These are phyloP conservation scores for Pseudomyrmex flavicornis DNA, from an alignment of 1,140 invertebrate species.

Conservation along the genomic window DNA sequence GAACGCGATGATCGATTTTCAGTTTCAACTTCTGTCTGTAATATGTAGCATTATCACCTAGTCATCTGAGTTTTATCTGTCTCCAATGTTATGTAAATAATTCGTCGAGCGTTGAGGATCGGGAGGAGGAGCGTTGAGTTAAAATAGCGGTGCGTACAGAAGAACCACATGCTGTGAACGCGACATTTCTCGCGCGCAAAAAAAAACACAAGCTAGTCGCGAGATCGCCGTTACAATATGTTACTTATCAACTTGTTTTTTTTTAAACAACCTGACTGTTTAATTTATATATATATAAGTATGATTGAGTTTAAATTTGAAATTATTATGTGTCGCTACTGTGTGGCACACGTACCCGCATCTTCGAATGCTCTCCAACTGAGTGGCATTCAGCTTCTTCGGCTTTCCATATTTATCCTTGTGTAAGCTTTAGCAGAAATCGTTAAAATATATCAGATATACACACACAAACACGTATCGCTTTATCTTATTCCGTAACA, in stretches of 20 bases:
- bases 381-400: conserved; percentile 93
- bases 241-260: neutral
- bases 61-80: too few relatives aligned
- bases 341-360: conserved; percentile 91
- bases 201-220: conserved; percentile 25
- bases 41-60: too few relatives aligned
- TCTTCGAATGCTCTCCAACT: conserved; percentile 94
- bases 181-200: conserved; percentile 10
- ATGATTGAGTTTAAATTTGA: conserved; percentile 10
- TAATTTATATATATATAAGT: too few relatives aligned
- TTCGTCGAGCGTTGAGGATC: neutral
- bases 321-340: conserved; percentile 66
- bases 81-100: neutral
- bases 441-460: conserved; percentile 74
- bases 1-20: neutral
- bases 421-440: conserved; percentile 92
- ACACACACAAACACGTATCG: conserved; percentile 17
- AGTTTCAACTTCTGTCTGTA: too few relatives aligned
- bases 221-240: conserved; percentile 42
- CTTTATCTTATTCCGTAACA: neutral
- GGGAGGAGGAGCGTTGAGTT: too few relatives aligned
- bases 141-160: conserved; percentile 34
- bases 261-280: too few relatives aligned
- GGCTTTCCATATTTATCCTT: conserved; percentile 95
- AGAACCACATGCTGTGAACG: conserved; percentile 44